phyloP scores from a whole-genome alignment of 2,113 vertebrate species.

The Cryptomyrus ogoouensis region DNA sequence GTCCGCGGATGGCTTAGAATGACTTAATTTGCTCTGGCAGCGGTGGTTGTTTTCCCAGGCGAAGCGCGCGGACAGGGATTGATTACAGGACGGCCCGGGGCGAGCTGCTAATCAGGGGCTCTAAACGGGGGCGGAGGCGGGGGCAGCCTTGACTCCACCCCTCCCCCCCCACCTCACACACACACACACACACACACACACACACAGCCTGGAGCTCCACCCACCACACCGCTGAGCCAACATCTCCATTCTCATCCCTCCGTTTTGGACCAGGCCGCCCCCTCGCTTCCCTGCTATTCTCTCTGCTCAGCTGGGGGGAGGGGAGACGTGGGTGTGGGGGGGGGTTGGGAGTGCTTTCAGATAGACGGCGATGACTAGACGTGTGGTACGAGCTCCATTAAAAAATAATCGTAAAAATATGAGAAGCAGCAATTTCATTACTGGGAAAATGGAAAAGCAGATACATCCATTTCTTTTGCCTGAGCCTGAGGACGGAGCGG shows the following conservation, averaged over 20 bases:
- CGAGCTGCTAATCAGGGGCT: conserved; percentile 5
- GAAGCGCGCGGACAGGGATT: not conserved
- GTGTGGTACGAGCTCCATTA: not conserved
- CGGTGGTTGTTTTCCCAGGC: not conserved
- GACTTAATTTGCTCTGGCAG: conserved; percentile 15
- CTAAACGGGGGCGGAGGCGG: not conserved
- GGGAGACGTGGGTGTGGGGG: not conserved
- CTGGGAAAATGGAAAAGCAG: no score
- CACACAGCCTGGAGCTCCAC: not conserved
- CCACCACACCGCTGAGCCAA: not conserved
- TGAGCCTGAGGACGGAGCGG: not conserved
- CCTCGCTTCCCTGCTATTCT: not conserved
- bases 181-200: not conserved
- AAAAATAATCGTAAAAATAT: no score
- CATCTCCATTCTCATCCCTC: not conserved
- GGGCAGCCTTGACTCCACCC: not conserved
- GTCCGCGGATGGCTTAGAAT: not conserved
- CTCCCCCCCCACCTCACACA: not conserved
- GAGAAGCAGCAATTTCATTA: no score
- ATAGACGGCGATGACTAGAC: not conserved
- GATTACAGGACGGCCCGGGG: not conserved
- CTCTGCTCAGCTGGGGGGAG: not conserved
- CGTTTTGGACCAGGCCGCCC: not conserved
- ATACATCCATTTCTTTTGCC: no score
- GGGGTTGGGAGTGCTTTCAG: not conserved